phyloP scores from a whole-genome alignment of 2,888 invertebrate species.

The Chironomus tentans region DNA sequence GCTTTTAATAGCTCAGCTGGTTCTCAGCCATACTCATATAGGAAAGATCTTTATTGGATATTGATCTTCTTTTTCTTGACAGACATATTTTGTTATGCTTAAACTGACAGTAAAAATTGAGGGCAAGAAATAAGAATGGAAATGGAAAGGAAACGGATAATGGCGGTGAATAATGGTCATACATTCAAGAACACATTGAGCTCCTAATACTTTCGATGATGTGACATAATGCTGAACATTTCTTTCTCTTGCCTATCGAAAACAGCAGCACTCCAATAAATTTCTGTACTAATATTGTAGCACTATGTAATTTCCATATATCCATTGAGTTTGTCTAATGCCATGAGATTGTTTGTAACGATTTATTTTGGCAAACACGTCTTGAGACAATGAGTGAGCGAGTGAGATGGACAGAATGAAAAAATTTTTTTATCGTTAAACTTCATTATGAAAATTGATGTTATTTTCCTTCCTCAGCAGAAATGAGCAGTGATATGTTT shows the following conservation, averaged over 20 bases:
- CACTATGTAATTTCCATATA: background rate
- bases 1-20: background rate
- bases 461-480: background rate
- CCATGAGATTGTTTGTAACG: too few relatives aligned
- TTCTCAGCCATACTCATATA: background rate
- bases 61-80: background rate
- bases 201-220: background rate
- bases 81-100: too few relatives aligned
- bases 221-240: background rate
- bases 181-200: background rate
- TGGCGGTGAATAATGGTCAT: background rate
- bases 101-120: background rate
- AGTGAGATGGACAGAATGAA: background rate
- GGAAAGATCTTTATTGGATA: background rate
- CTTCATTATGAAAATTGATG: slow-evolving; percentile 19
- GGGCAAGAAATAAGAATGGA: background rate
- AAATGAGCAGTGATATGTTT: slow-evolving; percentile 12
- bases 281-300: background rate
- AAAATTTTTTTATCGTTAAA: background rate
- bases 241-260: background rate
- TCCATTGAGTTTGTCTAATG: too few relatives aligned
- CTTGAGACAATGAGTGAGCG: background rate
- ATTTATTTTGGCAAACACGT: background rate
- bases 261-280: background rate
- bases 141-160: too few relatives aligned